Conservation (phyloP, 2,888 invertebrate genomes). For the Pardosa pseudoannulata region DNA sequence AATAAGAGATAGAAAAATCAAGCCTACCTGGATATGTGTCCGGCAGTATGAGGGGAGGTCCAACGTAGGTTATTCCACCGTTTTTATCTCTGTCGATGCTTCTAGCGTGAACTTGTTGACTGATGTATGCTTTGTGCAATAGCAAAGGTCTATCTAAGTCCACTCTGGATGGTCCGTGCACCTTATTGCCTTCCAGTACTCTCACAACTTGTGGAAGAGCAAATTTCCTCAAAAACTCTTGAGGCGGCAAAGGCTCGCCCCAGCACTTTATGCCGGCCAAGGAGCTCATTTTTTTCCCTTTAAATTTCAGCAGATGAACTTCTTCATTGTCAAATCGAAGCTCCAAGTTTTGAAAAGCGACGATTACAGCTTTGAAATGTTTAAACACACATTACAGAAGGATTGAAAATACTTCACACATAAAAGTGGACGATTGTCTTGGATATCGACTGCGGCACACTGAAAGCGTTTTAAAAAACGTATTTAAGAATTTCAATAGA, state of each 20-base stretch:
- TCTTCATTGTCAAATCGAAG: background rate
- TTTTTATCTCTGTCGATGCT: constrained; percentile 77
- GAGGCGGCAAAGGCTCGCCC: constrained; percentile 73
- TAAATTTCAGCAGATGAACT: background rate
- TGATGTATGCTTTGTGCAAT: constrained; percentile 82
- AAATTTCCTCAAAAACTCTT: constrained; percentile 82
- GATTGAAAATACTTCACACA: no score
- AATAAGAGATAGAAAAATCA: background rate
- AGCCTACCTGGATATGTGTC: constrained; percentile 83
- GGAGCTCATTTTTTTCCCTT: constrained; percentile 62
- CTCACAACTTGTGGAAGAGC: constrained; percentile 82
- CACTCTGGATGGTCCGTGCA: constrained; percentile 77
- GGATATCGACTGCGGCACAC: no score
- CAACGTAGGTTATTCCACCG: constrained; percentile 74
- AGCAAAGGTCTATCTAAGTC: constrained; percentile 81
- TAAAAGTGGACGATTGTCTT: no score
- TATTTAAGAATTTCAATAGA: no score
- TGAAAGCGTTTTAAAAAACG: no score
- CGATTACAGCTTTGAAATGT: no score
- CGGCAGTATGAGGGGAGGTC: constrained; percentile 82
- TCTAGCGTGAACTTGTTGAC: constrained; percentile 82
- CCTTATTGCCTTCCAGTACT: constrained; percentile 76
- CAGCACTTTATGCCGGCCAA: constrained; percentile 65
- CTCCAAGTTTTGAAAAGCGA: no score
- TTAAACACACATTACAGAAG: no score